These are phyloP conservation scores for Ondatra zibethicus DNA, from an alignment of 2,113 vertebrate genomes.

Conservation along the genomic window DNA sequence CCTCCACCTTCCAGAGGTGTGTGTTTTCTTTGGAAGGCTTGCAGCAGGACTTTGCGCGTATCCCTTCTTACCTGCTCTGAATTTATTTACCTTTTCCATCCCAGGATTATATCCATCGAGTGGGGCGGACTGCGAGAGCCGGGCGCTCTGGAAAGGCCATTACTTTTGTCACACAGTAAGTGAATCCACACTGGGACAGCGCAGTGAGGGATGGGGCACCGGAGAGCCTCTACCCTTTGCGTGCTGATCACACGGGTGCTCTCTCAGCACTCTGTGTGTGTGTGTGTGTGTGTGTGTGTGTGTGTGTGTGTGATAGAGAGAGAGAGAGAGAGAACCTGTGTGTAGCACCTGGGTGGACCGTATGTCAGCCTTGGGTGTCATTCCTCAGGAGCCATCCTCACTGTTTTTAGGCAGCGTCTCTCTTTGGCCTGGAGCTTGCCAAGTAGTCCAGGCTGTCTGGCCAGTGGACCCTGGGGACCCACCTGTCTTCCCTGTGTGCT, in stretches of 20 bases:
- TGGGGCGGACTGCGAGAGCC: slow-evolving; percentile 96
- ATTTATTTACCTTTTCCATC: slow-evolving; percentile 51
- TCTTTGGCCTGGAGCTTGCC: neutral
- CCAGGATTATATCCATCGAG: slow-evolving; percentile 98
- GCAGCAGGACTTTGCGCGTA: neutral
- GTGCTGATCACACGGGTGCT: neutral
- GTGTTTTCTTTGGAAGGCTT: slow-evolving; percentile 1
- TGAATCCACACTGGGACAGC: slow-evolving; percentile 15
- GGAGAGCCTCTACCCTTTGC: neutral
- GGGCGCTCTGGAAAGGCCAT: slow-evolving; percentile 97
- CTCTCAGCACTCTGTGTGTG: neutral
- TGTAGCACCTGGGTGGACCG: neutral
- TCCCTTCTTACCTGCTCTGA: neutral
- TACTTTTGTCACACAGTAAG: slow-evolving; percentile 98
- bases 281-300: neutral
- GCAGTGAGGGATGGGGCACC: neutral
- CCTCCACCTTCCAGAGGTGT: neutral
- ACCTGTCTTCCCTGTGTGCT: neutral
- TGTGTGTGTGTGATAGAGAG: too few species aligned
- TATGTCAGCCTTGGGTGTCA: neutral
- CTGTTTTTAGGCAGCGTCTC: neutral
- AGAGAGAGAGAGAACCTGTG: neutral
- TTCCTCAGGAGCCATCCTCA: neutral
- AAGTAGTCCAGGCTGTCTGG: neutral
- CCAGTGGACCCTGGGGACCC: neutral